Conservation (phyloP, 1,140 invertebrate genomes). For the Brachionus sp. region DNA sequence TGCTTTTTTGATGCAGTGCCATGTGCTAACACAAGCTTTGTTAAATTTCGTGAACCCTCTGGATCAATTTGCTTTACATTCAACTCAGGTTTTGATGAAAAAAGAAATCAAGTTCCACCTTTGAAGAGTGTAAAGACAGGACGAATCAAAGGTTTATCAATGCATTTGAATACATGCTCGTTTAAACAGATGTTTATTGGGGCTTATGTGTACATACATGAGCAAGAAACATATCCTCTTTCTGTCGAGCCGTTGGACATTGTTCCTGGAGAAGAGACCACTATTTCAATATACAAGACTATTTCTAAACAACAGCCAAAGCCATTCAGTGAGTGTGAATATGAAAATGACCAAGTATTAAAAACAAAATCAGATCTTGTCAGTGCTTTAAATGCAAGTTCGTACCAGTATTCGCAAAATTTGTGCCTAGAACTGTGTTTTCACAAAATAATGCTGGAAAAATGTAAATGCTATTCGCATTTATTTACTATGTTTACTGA, state of each 20-base stretch:
- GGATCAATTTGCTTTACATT: neutral
- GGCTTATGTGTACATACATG: neutral
- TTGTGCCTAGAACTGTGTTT: neutral
- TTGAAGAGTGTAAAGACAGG: neutral
- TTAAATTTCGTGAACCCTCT: neutral
- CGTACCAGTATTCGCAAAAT: neutral
- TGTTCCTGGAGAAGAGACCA: neutral
- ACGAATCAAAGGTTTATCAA: neutral
- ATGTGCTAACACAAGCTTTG: neutral
- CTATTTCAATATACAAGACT: neutral
- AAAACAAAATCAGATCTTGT: neutral
- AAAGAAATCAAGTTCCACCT: neutral
- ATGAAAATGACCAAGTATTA: neutral
- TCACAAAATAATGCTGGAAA: conserved; percentile 15
- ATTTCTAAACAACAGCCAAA: neutral
- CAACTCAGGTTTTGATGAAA: neutral
- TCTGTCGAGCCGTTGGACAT: neutral
- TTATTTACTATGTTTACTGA: neutral
- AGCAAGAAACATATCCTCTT: neutral
- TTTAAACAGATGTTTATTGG: neutral
- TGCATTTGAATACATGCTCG: neutral
- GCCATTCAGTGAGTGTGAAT: neutral
- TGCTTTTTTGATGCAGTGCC: neutral
- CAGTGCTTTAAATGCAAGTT: neutral
- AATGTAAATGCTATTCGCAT: neutral